These are phyloP conservation scores for Paramormyrops kingsleyae DNA, from an alignment of 2,113 vertebrate genomes.

Conservation along the genomic window DNA sequence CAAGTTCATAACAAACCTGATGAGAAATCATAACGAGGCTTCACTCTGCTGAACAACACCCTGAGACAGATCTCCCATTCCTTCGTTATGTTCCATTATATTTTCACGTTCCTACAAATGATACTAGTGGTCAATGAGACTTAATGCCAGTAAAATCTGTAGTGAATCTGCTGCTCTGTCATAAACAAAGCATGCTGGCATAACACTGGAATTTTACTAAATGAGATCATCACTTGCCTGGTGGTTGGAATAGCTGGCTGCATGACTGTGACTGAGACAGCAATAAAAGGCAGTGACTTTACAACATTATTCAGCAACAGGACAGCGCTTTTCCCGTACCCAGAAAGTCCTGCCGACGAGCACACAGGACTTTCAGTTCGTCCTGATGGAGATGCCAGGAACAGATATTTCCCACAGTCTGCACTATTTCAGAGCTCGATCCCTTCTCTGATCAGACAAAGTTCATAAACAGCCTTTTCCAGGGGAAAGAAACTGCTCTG, in stretches of 20 bases:
- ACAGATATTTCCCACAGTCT: neutral
- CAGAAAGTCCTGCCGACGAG: neutral
- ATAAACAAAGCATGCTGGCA: neutral
- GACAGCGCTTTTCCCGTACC: neutral
- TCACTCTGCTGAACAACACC: neutral
- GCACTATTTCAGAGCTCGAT: neutral
- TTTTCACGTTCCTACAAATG: neutral
- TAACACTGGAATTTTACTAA: neutral
- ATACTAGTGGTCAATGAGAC: neutral
- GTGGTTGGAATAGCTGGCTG: neutral
- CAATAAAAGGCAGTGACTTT: neutral
- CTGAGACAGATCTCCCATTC: neutral
- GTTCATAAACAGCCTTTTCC: neutral
- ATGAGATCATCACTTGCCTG: neutral
- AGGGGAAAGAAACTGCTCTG: neutral
- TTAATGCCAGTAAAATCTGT: neutral
- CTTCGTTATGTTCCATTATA: neutral
- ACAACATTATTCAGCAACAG: neutral
- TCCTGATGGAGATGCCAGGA: neutral
- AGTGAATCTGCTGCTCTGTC: neutral
- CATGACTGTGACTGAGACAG: neutral
- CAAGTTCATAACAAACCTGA: neutral
- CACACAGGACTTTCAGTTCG: neutral
- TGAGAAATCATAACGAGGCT: neutral
- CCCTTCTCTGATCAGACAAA: neutral